Evolutionary conservation across 2,797 vertebrate genomes (phyloP).

Genomic region (Streptopelia turtur): DNA sequence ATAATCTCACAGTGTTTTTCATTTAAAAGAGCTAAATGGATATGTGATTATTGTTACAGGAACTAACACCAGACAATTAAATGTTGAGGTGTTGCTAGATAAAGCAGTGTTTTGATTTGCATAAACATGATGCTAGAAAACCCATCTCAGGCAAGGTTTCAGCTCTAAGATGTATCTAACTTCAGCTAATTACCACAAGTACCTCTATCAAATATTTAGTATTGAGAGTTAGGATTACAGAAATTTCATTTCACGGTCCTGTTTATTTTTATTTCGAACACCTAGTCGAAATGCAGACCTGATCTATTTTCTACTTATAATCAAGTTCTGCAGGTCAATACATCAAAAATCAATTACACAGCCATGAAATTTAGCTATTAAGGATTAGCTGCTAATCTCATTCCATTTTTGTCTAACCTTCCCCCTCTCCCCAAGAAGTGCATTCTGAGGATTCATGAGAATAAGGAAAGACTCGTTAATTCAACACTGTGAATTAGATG

Average conservation of each 20-base stretch:
- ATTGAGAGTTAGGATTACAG: slow-evolving; percentile 73
- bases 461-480: slow-evolving; percentile 43
- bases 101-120: slow-evolving; percentile 83
- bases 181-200: slow-evolving; percentile 81
- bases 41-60: slow-evolving; percentile 85
- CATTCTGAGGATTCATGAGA: slow-evolving; percentile 54
- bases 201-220: slow-evolving; percentile 77
- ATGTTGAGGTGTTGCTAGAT: slow-evolving; percentile 85
- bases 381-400: slow-evolving; percentile 75
- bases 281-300: slow-evolving; percentile 66
- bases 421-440: neutral
- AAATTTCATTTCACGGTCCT: slow-evolving; percentile 71
- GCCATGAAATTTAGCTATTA: slow-evolving; percentile 76
- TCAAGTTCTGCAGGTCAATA: slow-evolving; percentile 68
- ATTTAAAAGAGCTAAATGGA: slow-evolving; percentile 86
- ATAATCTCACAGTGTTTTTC: slow-evolving; percentile 85
- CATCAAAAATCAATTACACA: slow-evolving; percentile 79
- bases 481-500: slow-evolving; percentile 14
- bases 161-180: slow-evolving; percentile 77
- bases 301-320: slow-evolving; percentile 72
- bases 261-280: slow-evolving; percentile 77
- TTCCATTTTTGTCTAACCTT: slow-evolving; percentile 61
- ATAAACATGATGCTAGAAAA: slow-evolving; percentile 81
- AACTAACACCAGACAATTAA: slow-evolving; percentile 87
- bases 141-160: slow-evolving; percentile 79